phyloP scores from a whole-genome alignment of 2,888 invertebrate genomes.

The Agonopterix alstromeriana region DNA sequence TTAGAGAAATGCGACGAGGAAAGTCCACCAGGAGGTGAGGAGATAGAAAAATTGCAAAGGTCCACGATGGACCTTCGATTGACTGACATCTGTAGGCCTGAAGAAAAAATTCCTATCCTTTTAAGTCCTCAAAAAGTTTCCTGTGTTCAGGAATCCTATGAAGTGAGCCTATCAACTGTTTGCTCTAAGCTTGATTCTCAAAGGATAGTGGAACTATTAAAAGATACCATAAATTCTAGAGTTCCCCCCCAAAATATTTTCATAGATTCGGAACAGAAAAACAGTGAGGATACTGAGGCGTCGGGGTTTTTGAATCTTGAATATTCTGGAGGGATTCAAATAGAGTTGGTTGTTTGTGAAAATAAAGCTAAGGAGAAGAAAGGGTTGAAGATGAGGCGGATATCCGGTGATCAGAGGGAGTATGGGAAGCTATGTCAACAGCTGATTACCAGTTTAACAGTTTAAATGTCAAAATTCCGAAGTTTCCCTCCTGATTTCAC shows the following conservation, averaged over 20 bases:
- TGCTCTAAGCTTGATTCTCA: slow-evolving; percentile 88
- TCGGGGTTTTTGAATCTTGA: slow-evolving; percentile 80
- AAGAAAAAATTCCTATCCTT: slow-evolving; percentile 53
- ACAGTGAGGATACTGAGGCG: slow-evolving; percentile 36
- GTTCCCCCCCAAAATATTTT: slow-evolving; percentile 81
- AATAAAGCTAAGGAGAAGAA: slow-evolving; percentile 84
- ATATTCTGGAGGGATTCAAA: slow-evolving; percentile 90
- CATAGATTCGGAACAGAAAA: slow-evolving; percentile 51
- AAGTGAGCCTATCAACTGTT: slow-evolving; percentile 86
- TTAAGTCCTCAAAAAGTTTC: slow-evolving; percentile 60
- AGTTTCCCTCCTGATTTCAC: too few species aligned
- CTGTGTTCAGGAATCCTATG: slow-evolving; percentile 73
- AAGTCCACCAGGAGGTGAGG: slow-evolving; percentile 31
- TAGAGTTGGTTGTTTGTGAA: slow-evolving; percentile 88
- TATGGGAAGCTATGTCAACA: slow-evolving; percentile 93
- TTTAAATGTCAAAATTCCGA: slow-evolving; percentile 47
- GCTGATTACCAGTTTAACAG: slow-evolving; percentile 90
- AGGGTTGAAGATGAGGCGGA: slow-evolving; percentile 89
- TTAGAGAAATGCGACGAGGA: slow-evolving; percentile 53
- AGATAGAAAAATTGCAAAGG: slow-evolving; percentile 58
- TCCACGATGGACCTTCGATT: slow-evolving; percentile 64
- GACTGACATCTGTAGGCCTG: slow-evolving; percentile 54
- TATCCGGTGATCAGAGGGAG: slow-evolving; percentile 91
- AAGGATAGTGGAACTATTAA: slow-evolving; percentile 87
- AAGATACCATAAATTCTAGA: slow-evolving; percentile 86